Evolutionary conservation across 2,113 vertebrate genomes (phyloP), one percentile per base, ranked within the genome.

Genomic region (Takifugu flavidus): DNA sequence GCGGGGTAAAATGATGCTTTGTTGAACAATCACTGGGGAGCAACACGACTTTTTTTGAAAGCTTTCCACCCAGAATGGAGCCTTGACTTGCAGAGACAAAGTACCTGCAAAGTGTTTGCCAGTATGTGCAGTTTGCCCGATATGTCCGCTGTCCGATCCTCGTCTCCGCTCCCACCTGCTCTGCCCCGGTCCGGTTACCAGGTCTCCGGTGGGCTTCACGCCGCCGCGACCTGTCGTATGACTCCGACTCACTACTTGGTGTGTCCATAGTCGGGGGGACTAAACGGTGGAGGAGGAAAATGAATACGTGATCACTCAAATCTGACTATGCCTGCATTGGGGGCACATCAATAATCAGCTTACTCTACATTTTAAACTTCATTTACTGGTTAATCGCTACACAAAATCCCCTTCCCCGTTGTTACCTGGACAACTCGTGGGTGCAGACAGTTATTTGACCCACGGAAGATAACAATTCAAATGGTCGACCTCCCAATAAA

Each of bases 91-190:
- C 25, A 31, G 39, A 31, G 6, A 34, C 5, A 1, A 11, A 52
- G 3, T 79, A 98, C 96, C 94, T 98, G 93, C 77, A 98, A 90
- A 77, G 95, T 97, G 84, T 74, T 92, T 43, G 94, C 92, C 80
- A 98, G 88, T 6, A 92, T 92, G 74, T 93, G 91, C 71, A 98
- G 95, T 86, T 98, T 98, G 67, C 92, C 84, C 0, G 93, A 91
- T 67, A 97, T 92, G 55, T 89, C 89, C 51, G 69, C 80, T 6
- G 27, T 13, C 53, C 80, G 67, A 57, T 74, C 77, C 44, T 68
- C 83, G 3, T 29, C 29, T 47, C 51, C 64, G 13, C 29, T 61
- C 25, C 65, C 65, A 8, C 60, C 73, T 62, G 43, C 80, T 71
- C 46, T 64, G 49, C 26, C 44, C 4, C 73, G 59, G 25, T 77